Conservation (phyloP, 2,113 vertebrate species). For the Salminus brasiliensis region DNA sequence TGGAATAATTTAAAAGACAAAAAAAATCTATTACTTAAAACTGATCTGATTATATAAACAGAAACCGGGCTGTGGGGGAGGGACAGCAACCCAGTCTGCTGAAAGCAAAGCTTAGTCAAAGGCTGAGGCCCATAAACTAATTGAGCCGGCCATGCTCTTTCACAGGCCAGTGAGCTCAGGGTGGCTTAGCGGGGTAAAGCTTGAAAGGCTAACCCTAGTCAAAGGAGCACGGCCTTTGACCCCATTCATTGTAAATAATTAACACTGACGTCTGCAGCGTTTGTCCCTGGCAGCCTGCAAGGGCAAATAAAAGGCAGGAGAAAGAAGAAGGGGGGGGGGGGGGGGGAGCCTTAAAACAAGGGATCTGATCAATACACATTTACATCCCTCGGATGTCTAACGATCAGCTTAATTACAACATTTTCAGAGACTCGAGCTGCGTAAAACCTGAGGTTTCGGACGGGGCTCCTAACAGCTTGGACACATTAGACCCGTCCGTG, state of each 20-base stretch:
- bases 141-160: constrained; percentile 33
- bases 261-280: constrained; percentile 57
- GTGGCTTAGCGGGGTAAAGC: constrained; percentile 26
- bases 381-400: constrained; percentile 34
- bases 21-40: no score
- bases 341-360: constrained; percentile 22
- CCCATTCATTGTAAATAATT: constrained; percentile 61
- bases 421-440: background rate
- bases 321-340: no score
- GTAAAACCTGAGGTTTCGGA: background rate
- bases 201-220: constrained; percentile 41
- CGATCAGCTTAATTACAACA: constrained; percentile 23
- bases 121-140: constrained; percentile 37
- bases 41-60: background rate
- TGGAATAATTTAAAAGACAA: background rate
- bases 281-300: constrained; percentile 32
- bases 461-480: background rate
- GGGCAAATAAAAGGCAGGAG: constrained; percentile 33
- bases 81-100: constrained; percentile 2
- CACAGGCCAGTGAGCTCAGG: constrained; percentile 34
- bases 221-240: constrained; percentile 41
- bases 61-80: background rate
- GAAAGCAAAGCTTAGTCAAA: background rate
- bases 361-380: constrained; percentile 54
- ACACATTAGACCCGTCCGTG: background rate